Conservation (phyloP, 2,113 vertebrate species). For the Otolemur garnettii region DNA sequence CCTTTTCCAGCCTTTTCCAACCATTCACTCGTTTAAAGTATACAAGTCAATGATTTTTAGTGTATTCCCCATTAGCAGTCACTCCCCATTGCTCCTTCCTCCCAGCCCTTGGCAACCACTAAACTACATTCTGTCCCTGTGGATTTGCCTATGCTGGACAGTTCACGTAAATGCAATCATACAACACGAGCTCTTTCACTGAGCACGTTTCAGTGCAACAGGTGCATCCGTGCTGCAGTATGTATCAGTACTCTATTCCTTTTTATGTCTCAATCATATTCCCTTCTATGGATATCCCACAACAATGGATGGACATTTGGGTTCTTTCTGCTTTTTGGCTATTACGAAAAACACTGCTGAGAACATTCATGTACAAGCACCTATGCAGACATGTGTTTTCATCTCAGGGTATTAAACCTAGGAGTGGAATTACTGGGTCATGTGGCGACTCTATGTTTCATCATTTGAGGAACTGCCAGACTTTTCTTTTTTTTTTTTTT, state of each 20-base stretch:
- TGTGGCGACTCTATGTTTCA: background rate
- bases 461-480: slow-evolving; percentile 27
- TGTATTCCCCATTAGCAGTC: background rate
- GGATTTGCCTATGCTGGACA: slow-evolving; percentile 27
- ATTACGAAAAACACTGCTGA: background rate
- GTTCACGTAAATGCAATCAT: slow-evolving; percentile 6
- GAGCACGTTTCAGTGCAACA: background rate
- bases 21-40: slow-evolving; percentile 4
- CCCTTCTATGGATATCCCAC: background rate
- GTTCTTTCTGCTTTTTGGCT: background rate
- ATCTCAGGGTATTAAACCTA: background rate
- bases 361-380: background rate
- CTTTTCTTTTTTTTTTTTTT: background rate
- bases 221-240: background rate
- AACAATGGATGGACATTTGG: background rate
- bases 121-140: background rate
- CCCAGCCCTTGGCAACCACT: background rate
- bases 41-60: background rate
- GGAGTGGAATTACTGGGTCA: background rate
- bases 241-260: background rate
- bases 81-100: background rate
- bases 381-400: background rate
- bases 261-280: background rate
- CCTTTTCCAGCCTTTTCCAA: background rate
- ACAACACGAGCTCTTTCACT: background rate